These are phyloP conservation scores for Tuberolachnus salignus DNA, from an alignment of 2,888 invertebrate species.

Conservation along the genomic window DNA sequence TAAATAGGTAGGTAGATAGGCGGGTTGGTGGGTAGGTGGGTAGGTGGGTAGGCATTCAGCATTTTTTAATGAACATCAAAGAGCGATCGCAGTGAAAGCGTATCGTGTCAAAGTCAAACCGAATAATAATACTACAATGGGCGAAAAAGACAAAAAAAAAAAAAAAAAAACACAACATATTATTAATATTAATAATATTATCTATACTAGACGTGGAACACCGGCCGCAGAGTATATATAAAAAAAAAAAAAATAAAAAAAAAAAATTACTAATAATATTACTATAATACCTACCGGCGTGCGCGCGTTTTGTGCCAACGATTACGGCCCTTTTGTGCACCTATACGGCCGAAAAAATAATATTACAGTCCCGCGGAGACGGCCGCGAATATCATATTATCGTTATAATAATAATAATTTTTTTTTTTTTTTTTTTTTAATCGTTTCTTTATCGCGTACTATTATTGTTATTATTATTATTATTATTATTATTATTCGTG, in stretches of 20 bases:
- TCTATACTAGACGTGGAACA: not conserved
- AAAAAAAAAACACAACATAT: constrained; percentile 21
- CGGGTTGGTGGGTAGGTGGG: too few relatives aligned
- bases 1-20: not conserved
- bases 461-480: too few relatives aligned
- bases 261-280: too few relatives aligned
- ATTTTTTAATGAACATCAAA: constrained; percentile 44
- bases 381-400: not conserved
- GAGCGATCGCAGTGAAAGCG: constrained; percentile 50
- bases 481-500: too few relatives aligned
- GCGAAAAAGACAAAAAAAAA: constrained; percentile 36
- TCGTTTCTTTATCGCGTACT: too few relatives aligned
- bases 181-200: constrained; percentile 31
- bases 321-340: constrained; percentile 12
- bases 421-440: not conserved
- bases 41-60: constrained; percentile 29
- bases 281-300: not conserved
- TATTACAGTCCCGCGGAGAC: not conserved
- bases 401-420: not conserved
- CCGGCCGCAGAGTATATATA: too few relatives aligned
- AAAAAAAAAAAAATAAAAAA: too few relatives aligned
- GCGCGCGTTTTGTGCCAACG: not conserved
- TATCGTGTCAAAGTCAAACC: constrained; percentile 55
- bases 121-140: constrained; percentile 28
- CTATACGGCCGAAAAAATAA: not conserved